A percentile compares a stretch with the other conserved stretches of the same genome.
Evolutionary conservation across 2,888 invertebrate genomes (phyloP).

Genomic region (Heteropelma amictum): DNA sequence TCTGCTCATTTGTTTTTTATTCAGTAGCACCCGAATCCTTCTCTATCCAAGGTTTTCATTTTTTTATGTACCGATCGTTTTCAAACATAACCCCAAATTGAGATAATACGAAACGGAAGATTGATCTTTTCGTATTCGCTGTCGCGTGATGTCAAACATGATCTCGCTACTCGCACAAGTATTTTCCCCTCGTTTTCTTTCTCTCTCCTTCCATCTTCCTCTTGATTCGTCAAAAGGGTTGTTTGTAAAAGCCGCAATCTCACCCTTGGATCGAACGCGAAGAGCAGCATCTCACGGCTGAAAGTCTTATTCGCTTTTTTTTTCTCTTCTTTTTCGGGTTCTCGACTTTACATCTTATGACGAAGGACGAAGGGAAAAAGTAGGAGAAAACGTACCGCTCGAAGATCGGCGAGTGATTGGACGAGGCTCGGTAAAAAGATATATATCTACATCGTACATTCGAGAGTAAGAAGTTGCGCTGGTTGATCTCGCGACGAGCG

Average conservation of each 20-base stretch:
- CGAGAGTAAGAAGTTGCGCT: constrained; percentile 2
- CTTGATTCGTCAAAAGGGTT: constrained; percentile 44
- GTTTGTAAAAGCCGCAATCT: constrained; percentile 56
- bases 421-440: constrained; percentile 41
- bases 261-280: constrained; percentile 39
- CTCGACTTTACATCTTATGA: constrained; percentile 36
- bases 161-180: too few species aligned
- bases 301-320: constrained; percentile 19
- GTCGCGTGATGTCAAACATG: constrained; percentile 46
- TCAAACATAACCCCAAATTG: constrained; percentile 13
- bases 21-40: neutral
- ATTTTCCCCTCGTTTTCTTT: too few species aligned
- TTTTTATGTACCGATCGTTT: constrained; percentile 10
- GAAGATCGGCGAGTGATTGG: constrained; percentile 42
- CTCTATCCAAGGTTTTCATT: constrained; percentile 4
- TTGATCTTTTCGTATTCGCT: constrained; percentile 27
- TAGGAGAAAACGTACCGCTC: constrained; percentile 34
- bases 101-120: constrained; percentile 21
- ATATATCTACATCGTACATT: too few species aligned
- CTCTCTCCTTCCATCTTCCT: neutral
- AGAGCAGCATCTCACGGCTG: constrained; percentile 17
- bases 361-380: neutral
- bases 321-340: constrained; percentile 5
- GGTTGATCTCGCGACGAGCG: constrained; percentile 49
- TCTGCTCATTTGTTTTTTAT: neutral